phyloP scores from a whole-genome alignment of 2,888 invertebrate species.

The Netelia fuscicornis region DNA sequence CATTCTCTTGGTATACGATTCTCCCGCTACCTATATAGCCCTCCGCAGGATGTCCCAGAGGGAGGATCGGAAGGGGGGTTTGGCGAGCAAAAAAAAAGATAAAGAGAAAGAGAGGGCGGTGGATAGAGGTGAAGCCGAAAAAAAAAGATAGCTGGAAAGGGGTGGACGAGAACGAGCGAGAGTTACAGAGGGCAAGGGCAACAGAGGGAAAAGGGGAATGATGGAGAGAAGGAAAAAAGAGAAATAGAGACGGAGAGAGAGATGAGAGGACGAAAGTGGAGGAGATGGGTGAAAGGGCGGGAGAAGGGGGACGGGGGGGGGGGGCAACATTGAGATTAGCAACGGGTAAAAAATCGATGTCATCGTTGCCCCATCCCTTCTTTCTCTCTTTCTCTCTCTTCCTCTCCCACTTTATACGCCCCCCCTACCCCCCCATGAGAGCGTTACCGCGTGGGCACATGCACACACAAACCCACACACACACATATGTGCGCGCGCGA shows the following conservation, averaged over 20 bases:
- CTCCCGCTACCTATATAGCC: slow-evolving; percentile 2
- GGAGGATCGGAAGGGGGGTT: neutral
- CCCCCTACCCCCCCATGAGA: slow-evolving; percentile 22
- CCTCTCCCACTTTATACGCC: slow-evolving; percentile 42
- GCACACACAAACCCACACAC: slow-evolving; percentile 55
- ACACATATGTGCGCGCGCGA: slow-evolving; percentile 5
- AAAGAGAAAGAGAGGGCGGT: slow-evolving; percentile 9
- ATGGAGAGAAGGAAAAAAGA: slow-evolving; percentile 53
- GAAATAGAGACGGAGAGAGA: slow-evolving; percentile 48
- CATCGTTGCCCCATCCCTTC: slow-evolving; percentile 78
- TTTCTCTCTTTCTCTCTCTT: slow-evolving; percentile 17
- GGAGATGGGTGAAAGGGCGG: slow-evolving; percentile 59
- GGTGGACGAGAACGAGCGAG: slow-evolving; percentile 44
- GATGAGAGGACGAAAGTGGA: slow-evolving; percentile 30
- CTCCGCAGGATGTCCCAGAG: slow-evolving; percentile 43
- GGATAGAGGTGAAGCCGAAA: slow-evolving; percentile 13
- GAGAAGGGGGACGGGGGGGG: slow-evolving; percentile 60
- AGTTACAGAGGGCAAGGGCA: slow-evolving; percentile 69
- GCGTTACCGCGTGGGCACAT: slow-evolving; percentile 72
- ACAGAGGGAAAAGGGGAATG: slow-evolving; percentile 40
- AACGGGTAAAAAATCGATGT: slow-evolving; percentile 84
- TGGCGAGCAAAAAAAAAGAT: neutral
- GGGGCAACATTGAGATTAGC: slow-evolving; percentile 83
- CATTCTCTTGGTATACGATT: slow-evolving; percentile 26
- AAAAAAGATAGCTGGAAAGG: slow-evolving; percentile 48